phyloP scores from a whole-genome alignment of 1,140 invertebrate genomes.

The Ceratitis capitata region DNA sequence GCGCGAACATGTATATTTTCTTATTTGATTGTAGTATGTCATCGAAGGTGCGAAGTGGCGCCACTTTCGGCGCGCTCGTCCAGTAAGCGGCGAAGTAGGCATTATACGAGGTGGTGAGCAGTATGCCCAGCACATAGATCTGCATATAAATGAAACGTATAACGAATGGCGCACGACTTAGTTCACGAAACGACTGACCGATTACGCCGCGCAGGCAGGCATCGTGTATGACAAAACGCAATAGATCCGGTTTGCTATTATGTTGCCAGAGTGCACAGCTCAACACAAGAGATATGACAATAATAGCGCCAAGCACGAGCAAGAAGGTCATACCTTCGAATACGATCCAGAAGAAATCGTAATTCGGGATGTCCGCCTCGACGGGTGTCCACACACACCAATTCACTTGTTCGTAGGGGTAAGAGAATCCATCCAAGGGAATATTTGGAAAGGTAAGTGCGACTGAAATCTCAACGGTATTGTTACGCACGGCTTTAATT shows the following conservation, averaged over 20 bases:
- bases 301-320: slow-evolving; percentile 45
- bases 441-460: slow-evolving; percentile 50
- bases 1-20: slow-evolving; percentile 50
- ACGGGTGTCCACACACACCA: slow-evolving; percentile 57
- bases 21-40: slow-evolving; percentile 51
- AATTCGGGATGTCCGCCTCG: slow-evolving; percentile 52
- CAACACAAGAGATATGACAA: slow-evolving; percentile 46
- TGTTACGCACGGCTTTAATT: slow-evolving; percentile 50
- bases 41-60: slow-evolving; percentile 48
- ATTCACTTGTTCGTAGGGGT: slow-evolving; percentile 54
- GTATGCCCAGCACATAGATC: slow-evolving; percentile 55
- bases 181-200: slow-evolving; percentile 55
- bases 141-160: slow-evolving; percentile 55
- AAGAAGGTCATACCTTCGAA: slow-evolving; percentile 54
- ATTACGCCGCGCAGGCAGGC: slow-evolving; percentile 54
- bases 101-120: slow-evolving; percentile 59
- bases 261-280: slow-evolving; percentile 46
- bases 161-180: slow-evolving; percentile 46
- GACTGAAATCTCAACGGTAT: slow-evolving; percentile 53
- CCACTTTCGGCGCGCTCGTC: slow-evolving; percentile 52
- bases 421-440: slow-evolving; percentile 46
- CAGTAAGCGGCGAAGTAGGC: slow-evolving; percentile 59
- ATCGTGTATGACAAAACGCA: slow-evolving; percentile 54
- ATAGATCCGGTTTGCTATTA: slow-evolving; percentile 47
- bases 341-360: slow-evolving; percentile 54